Evolutionary conservation across 2,113 vertebrate genomes (phyloP).

Genomic region (Chamaea fasciata): DNA sequence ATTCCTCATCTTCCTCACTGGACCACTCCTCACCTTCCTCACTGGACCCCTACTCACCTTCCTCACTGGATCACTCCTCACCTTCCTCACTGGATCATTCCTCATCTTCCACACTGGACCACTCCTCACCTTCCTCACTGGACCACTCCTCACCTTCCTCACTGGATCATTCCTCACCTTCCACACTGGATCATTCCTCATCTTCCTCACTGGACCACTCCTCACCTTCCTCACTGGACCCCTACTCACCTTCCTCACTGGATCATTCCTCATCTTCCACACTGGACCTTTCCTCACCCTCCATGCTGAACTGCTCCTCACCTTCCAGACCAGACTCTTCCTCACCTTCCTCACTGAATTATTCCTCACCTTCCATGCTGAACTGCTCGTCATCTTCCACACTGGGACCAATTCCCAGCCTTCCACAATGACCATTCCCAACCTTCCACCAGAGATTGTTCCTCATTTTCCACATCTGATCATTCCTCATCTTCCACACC

Average conservation of each 20-base stretch:
- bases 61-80: no score
- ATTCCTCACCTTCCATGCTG: neutral
- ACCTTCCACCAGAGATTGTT: neutral
- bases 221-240: accelerated
- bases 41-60: no score
- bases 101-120: neutral
- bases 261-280: no score
- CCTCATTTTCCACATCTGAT: neutral
- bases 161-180: neutral
- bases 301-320: accelerated
- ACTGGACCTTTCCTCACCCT: neutral
- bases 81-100: neutral
- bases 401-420: neutral
- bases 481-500: neutral
- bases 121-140: neutral
- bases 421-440: neutral
- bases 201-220: neutral
- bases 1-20: no score
- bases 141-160: neutral
- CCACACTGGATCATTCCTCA: neutral
- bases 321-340: accelerated
- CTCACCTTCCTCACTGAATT: no score
- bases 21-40: neutral
- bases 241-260: neutral
- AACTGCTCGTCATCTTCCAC: neutral